phyloP scores from a whole-genome alignment of 2,888 invertebrate genomes.

The Eledona agricola region DNA sequence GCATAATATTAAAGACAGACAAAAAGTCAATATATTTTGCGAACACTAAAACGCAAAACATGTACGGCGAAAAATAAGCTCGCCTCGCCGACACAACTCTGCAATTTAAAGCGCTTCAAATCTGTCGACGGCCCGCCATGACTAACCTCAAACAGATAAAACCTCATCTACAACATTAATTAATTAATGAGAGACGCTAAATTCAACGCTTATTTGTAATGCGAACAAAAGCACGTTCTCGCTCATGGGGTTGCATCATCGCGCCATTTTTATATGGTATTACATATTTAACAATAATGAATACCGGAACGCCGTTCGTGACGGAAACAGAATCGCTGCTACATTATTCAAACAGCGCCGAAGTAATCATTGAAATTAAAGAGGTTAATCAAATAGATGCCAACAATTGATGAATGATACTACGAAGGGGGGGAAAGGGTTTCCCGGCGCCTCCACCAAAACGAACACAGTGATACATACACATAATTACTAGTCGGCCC shows the following conservation, averaged over 20 bases:
- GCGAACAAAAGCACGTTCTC: neutral
- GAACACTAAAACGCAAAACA: conserved; percentile 4
- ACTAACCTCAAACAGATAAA: no score
- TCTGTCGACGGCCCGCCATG: no score
- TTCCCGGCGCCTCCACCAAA: conserved; percentile 8
- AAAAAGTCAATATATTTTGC: conserved; percentile 11
- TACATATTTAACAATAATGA: conserved; percentile 14
- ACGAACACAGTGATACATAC: conserved; percentile 21
- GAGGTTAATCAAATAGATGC: conserved; percentile 6
- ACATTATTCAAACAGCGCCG: conserved; percentile 8
- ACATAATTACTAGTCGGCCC: conserved; percentile 13
- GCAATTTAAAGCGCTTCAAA: no score
- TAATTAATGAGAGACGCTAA: no score
- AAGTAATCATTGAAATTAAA: conserved; percentile 11
- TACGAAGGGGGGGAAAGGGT: conserved; percentile 44
- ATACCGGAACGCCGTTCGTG: conserved; percentile 9
- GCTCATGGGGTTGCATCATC: no score
- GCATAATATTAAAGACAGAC: conserved; percentile 2
- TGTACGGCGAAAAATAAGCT: no score
- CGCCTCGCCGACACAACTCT: neutral
- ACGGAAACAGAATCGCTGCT: conserved; percentile 11
- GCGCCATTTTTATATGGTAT: no score
- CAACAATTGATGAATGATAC: conserved; percentile 6
- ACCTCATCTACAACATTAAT: no score
- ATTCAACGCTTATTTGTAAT: no score